Percentiles rank a stretch among this genome's conserved stretches.
phyloP scores from a whole-genome alignment of 2,113 vertebrate genomes.

The Saccopteryx leptura region DNA sequence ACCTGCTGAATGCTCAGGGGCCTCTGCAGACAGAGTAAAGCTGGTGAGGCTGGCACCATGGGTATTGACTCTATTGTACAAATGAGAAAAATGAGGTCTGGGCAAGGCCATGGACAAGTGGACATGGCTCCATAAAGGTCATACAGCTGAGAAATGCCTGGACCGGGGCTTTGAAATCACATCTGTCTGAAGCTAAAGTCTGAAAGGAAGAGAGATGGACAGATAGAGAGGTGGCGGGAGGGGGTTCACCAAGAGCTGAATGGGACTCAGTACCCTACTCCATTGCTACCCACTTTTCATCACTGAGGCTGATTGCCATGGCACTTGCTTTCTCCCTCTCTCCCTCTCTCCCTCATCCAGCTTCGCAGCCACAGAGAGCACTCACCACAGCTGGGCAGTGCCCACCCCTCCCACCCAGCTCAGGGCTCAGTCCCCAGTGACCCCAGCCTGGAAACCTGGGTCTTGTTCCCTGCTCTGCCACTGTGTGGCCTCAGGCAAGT shows the following conservation, averaged over 20 bases:
- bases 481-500: background rate
- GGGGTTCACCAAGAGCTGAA: background rate
- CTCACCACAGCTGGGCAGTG: background rate
- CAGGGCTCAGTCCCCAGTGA: background rate
- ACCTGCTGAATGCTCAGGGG: background rate
- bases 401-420: background rate
- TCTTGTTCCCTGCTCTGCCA: background rate
- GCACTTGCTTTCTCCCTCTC: background rate
- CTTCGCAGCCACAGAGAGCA: background rate
- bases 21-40: rapidly evolving
- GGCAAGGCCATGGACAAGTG: rapidly evolving
- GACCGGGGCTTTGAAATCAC: background rate
- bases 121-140: rapidly evolving
- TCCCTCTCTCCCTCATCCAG: background rate
- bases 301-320: background rate
- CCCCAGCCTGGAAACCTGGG: background rate
- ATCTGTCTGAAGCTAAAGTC: background rate
- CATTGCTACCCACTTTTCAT: background rate
- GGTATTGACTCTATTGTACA: background rate
- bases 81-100: background rate
- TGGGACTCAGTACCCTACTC: background rate
- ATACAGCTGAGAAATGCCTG: background rate
- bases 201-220: background rate
- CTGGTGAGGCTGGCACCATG: rapidly evolving
- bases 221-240: no score